These are phyloP conservation scores for Aradus depressus DNA, from an alignment of 2,888 invertebrate genomes.

Conservation along the genomic window DNA sequence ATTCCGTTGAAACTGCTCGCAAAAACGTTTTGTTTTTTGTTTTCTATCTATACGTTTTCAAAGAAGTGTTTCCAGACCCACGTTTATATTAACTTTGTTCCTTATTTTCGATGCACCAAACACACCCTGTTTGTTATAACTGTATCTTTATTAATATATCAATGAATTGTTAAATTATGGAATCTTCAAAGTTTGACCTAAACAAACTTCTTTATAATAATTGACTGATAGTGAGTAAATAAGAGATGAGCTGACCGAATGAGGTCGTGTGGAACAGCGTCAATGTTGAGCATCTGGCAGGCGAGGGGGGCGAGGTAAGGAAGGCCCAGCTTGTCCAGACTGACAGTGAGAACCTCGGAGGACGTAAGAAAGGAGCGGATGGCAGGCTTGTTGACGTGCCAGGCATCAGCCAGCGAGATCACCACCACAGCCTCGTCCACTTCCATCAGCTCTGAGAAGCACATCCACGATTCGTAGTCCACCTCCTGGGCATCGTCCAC, in stretches of 20 bases:
- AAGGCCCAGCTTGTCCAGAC: slow-evolving; percentile 39
- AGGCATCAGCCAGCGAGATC: slow-evolving; percentile 19
- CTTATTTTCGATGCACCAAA: no score
- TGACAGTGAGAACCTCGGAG: slow-evolving; percentile 19
- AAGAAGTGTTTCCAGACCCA: no score
- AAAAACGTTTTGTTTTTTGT: no score
- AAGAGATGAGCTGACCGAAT: slow-evolving; percentile 36
- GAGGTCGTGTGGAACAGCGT: slow-evolving; percentile 45
- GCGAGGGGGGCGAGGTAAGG: slow-evolving; percentile 42
- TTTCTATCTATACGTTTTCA: no score
- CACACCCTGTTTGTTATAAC: no score
- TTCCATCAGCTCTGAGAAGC: slow-evolving; percentile 16
- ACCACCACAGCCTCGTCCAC: slow-evolving; percentile 19
- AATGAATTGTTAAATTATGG: no score
- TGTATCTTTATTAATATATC: no score
- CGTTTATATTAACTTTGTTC: slow-evolving; percentile 2
- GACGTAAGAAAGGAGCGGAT: slow-evolving; percentile 13
- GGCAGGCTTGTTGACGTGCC: slow-evolving; percentile 1
- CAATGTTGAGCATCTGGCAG: slow-evolving; percentile 49
- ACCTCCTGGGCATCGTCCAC: slow-evolving; percentile 25
- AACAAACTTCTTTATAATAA: not conserved
- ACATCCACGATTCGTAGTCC: slow-evolving; percentile 22
- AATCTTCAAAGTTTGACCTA: no score
- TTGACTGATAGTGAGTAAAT: not conserved
- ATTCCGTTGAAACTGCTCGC: no score